A percentile compares a stretch with the other conserved stretches of the same genome.
phyloP scores from a whole-genome alignment of 2,888 invertebrate species.

The Cephus rjabovi region DNA sequence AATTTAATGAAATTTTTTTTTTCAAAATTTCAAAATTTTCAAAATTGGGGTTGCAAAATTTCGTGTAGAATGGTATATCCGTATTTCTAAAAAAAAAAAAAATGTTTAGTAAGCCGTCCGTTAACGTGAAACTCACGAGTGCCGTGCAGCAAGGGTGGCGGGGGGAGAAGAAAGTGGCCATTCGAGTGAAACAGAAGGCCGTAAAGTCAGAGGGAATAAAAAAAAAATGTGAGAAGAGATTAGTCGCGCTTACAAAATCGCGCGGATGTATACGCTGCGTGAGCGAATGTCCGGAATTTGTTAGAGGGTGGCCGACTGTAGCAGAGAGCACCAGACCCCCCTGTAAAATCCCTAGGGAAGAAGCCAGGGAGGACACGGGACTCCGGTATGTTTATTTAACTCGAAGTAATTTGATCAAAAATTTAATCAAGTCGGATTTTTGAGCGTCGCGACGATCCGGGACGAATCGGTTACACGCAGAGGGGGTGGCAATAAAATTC shows the following conservation, averaged over 20 bases:
- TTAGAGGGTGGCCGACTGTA: slow-evolving; percentile 18
- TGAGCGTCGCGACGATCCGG: slow-evolving; percentile 56
- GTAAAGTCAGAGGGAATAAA: neutral
- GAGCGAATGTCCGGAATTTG: slow-evolving; percentile 49
- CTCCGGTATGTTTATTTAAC: slow-evolving; percentile 62
- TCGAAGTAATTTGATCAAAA: slow-evolving; percentile 66
- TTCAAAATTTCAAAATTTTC: too few relatives aligned
- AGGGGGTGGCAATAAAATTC: slow-evolving; percentile 55
- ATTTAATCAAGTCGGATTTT: slow-evolving; percentile 66
- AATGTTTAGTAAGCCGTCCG: neutral
- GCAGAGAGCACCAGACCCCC: slow-evolving; percentile 4
- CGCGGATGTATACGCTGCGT: slow-evolving; percentile 26
- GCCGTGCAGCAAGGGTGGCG: neutral
- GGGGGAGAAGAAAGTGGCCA: neutral
- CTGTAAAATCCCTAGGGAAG: neutral
- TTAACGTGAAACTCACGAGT: neutral
- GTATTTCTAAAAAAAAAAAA: neutral
- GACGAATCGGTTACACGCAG: slow-evolving; percentile 56
- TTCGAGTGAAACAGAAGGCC: neutral
- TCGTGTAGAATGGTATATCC: neutral
- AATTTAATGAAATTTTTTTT: neutral
- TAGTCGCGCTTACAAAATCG: slow-evolving; percentile 25
- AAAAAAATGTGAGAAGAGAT: slow-evolving; percentile 18
- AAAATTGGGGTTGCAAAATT: neutral
- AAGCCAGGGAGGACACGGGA: slow-evolving; percentile 17